Evolutionary conservation across 2,888 invertebrate genomes (phyloP).

Genomic region (Agrotis segetum): DNA sequence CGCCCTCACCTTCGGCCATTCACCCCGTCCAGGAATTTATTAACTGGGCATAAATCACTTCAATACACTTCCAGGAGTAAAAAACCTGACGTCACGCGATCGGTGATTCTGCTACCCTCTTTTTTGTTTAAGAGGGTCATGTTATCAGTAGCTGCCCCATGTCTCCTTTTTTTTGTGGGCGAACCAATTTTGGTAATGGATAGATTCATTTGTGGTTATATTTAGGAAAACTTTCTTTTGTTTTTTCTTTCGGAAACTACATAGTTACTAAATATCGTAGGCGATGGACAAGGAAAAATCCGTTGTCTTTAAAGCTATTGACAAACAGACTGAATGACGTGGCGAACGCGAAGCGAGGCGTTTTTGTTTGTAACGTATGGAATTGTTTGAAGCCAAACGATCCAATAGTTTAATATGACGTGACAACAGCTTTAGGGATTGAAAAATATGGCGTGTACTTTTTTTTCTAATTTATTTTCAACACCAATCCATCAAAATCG

Average conservation of each 20-base stretch:
- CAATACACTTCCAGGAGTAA: conserved; percentile 72
- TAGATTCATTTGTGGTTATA: conserved; percentile 46
- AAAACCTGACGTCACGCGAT: conserved; percentile 75
- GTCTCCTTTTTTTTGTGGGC: conserved; percentile 45
- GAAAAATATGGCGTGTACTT: neutral
- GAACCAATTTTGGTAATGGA: conserved; percentile 61
- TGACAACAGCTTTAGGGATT: too few species aligned
- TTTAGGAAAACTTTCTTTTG: conserved; percentile 11
- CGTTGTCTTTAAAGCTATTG: too few species aligned
- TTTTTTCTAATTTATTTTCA: neutral
- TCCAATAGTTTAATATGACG: too few species aligned
- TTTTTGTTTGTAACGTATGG: too few species aligned
- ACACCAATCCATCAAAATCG: conserved; percentile 22
- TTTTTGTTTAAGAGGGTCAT: conserved; percentile 72
- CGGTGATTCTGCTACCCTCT: conserved; percentile 73
- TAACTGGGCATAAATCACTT: conserved; percentile 79
- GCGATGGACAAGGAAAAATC: neutral
- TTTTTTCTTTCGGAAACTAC: conserved; percentile 12
- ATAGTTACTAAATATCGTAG: neutral
- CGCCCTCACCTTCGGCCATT: conserved; percentile 74
- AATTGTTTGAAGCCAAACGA: too few species aligned
- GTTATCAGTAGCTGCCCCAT: conserved; percentile 59
- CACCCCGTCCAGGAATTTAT: conserved; percentile 83
- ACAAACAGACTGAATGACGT: too few species aligned
- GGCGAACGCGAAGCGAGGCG: too few species aligned